Conservation (phyloP, 2,113 vertebrate species). For the Saccopteryx bilineata region DNA sequence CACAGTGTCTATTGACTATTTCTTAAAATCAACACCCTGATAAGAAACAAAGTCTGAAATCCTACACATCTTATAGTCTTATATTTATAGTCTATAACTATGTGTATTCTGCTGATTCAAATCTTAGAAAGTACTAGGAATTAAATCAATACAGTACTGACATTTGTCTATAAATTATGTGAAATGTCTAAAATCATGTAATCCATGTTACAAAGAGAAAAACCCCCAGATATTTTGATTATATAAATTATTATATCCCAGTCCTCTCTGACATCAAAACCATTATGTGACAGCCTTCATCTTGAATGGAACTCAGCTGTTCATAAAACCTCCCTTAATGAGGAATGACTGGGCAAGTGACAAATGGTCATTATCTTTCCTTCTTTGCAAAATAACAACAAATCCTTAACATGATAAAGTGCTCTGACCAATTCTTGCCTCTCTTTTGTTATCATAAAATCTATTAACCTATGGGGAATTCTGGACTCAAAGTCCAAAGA, state of each 20-base stretch:
- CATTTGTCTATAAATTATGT: conserved; percentile 50
- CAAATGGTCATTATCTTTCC: conserved; percentile 52
- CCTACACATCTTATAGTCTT: background rate
- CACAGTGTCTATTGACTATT: background rate
- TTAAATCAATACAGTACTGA: conserved; percentile 53
- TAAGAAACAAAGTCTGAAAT: background rate
- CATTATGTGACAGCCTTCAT: background rate
- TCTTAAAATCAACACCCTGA: background rate
- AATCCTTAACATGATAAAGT: conserved; percentile 67
- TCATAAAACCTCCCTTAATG: conserved; percentile 54
- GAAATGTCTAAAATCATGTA: background rate
- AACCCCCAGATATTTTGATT: background rate
- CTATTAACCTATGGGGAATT: conserved; percentile 62
- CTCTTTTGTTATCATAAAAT: conserved; percentile 71
- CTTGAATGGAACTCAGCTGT: conserved; percentile 31
- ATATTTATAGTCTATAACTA: background rate
- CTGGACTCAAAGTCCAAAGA: conserved; percentile 52
- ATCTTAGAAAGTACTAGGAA: background rate
- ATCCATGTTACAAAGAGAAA: conserved; percentile 31
- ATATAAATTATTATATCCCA: conserved; percentile 19
- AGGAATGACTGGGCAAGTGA: conserved; percentile 36
- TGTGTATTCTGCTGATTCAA: background rate
- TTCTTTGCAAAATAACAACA: conserved; percentile 50
- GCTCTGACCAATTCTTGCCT: conserved; percentile 53
- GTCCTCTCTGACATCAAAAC: background rate